A percentile compares a stretch with the other conserved stretches of the same genome.
These are phyloP conservation scores for Papilio machaon DNA, from an alignment of 1,140 invertebrate genomes.

Conservation along the genomic window DNA sequence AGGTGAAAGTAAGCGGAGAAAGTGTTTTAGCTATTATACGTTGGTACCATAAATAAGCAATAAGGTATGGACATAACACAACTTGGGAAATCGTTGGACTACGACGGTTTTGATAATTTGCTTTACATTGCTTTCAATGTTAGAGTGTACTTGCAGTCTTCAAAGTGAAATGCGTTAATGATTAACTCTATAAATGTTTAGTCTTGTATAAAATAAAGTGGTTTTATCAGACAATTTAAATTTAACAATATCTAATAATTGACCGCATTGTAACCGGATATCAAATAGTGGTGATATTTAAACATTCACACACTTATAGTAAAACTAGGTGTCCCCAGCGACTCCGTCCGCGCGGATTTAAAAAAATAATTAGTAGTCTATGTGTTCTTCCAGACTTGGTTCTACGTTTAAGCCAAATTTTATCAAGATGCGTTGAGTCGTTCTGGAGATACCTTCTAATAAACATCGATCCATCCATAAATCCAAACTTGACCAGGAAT, in stretches of 20 bases:
- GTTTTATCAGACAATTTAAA: not conserved
- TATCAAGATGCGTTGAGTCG: no score
- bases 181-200: not conserved
- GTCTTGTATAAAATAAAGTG: no score
- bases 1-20: slow-evolving; percentile 18
- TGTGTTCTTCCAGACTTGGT: no score
- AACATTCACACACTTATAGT: no score
- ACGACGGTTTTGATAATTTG: not conserved
- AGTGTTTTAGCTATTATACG: not conserved
- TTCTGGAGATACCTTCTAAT: no score
- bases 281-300: no score
- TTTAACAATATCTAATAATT: not conserved
- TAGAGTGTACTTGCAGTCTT: not conserved
- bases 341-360: no score
- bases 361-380: no score
- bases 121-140: not conserved
- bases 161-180: not conserved
- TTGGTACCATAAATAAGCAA: slow-evolving; percentile 8
- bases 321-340: no score
- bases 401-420: no score
- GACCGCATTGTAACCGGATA: not conserved
- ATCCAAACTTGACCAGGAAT: no score
- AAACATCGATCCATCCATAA: no score
- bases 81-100: not conserved
- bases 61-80: not conserved